Percentiles rank a stretch among this genome's conserved stretches.
Evolutionary conservation across 2,888 invertebrate species (phyloP).

Genomic region (Ganaspis brasiliensis): DNA sequence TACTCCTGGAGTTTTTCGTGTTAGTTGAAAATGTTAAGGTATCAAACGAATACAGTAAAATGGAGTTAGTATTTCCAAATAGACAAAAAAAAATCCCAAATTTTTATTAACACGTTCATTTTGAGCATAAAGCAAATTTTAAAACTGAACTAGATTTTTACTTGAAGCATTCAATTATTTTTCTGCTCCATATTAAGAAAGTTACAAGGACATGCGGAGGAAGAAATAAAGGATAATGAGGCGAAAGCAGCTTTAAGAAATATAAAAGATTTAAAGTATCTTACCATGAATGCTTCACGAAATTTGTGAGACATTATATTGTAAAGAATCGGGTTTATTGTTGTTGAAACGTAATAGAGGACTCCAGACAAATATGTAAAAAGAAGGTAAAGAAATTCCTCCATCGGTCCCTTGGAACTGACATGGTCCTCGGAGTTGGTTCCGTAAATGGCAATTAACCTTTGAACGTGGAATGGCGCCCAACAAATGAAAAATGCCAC

Average conservation of each 20-base stretch:
- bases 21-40: no score
- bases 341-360: conserved; percentile 95
- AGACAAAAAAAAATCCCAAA: no score
- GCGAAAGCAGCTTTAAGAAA: background rate
- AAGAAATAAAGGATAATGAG: conserved; percentile 8
- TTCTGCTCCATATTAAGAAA: no score
- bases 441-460: conserved; percentile 90
- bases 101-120: no score
- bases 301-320: conserved; percentile 98
- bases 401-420: conserved; percentile 74
- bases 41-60: no score
- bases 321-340: conserved; percentile 95
- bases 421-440: conserved; percentile 79
- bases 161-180: no score
- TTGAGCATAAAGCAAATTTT: no score
- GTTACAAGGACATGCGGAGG: no score
- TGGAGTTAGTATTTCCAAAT: no score
- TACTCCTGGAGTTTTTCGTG: no score
- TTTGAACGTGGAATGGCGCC: conserved; percentile 96
- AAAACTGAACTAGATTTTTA: no score
- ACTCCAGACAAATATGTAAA: conserved; percentile 93
- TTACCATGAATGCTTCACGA: conserved; percentile 94
- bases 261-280: background rate
- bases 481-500: conserved; percentile 95
- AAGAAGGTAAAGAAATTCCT: conserved; percentile 85